These are phyloP conservation scores for Lepilemur ruficaudatus DNA, from an alignment of 2,797 vertebrate species.

Conservation along the genomic window DNA sequence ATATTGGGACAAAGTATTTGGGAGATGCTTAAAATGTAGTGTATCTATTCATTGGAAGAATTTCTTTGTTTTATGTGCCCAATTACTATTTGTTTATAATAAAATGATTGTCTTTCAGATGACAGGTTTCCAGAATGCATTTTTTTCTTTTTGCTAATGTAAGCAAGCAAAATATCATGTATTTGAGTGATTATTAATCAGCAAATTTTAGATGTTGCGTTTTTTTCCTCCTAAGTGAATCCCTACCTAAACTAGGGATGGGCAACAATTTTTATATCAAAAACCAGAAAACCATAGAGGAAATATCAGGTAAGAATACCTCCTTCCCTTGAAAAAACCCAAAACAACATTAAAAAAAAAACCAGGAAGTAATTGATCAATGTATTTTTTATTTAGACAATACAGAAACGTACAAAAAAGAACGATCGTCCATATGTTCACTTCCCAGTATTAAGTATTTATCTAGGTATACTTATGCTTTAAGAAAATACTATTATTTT, in stretches of 20 bases:
- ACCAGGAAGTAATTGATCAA: background rate
- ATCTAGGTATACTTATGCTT: background rate
- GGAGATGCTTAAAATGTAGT: background rate
- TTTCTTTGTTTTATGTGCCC: slow-evolving; percentile 48
- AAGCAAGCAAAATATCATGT: slow-evolving; percentile 38
- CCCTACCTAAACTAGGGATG: background rate
- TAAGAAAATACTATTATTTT: background rate
- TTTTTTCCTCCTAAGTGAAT: slow-evolving; percentile 39
- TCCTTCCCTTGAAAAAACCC: background rate
- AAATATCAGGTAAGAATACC: background rate
- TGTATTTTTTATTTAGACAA: background rate
- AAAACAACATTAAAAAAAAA: background rate
- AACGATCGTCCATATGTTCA: background rate
- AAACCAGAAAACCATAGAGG: background rate
- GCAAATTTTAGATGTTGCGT: background rate
- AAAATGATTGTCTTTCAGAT: slow-evolving; percentile 51
- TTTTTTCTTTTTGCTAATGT: slow-evolving; percentile 40
- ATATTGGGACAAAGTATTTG: slow-evolving; percentile 12
- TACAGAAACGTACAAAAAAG: background rate
- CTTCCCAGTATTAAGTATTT: background rate
- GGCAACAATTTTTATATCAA: background rate
- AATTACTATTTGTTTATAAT: slow-evolving; percentile 60
- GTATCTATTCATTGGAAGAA: slow-evolving; percentile 42
- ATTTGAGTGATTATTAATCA: background rate
- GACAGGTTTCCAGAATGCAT: slow-evolving; percentile 59